Evolutionary conservation across 2,797 vertebrate genomes (phyloP).

Genomic region (Myotis pilosus): DNA sequence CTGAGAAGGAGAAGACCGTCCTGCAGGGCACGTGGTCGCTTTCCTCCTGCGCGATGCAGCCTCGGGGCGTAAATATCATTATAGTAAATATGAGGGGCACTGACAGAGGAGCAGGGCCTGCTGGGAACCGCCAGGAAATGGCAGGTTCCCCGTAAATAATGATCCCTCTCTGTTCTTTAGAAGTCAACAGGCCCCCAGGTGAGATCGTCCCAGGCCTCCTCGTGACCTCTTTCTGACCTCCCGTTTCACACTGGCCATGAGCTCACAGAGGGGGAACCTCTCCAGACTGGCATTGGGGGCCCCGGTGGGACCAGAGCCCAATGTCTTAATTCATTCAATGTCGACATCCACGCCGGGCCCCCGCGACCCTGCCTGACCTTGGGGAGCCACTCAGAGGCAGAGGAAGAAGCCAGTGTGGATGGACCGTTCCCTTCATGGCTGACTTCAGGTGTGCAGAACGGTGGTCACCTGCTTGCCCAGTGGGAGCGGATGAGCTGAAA

Average conservation of each 20-base stretch:
- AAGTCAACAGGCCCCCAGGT: slow-evolving; percentile 12
- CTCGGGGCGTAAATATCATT: slow-evolving; percentile 9
- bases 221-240: slow-evolving; percentile 39
- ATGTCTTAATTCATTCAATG: background rate
- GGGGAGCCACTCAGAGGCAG: background rate
- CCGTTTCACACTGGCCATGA: background rate
- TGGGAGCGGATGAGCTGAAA: background rate
- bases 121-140: slow-evolving; percentile 40
- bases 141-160: slow-evolving; percentile 53
- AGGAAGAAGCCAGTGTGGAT: background rate
- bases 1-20: background rate
- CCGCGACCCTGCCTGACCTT: background rate
- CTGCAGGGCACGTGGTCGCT: background rate
- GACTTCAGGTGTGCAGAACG: background rate
- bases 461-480: background rate
- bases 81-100: background rate
- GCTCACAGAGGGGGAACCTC: background rate
- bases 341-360: rapidly evolving
- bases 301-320: rapidly evolving
- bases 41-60: background rate
- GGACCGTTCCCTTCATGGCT: background rate
- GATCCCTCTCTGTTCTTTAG: background rate
- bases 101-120: rapidly evolving
- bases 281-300: background rate
- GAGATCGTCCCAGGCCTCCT: background rate